Evolutionary conservation across 2,888 invertebrate species (phyloP), one percentile per base, ranked within the genome.

Genomic region (Rhopalosiphum nymphaeae): DNA sequence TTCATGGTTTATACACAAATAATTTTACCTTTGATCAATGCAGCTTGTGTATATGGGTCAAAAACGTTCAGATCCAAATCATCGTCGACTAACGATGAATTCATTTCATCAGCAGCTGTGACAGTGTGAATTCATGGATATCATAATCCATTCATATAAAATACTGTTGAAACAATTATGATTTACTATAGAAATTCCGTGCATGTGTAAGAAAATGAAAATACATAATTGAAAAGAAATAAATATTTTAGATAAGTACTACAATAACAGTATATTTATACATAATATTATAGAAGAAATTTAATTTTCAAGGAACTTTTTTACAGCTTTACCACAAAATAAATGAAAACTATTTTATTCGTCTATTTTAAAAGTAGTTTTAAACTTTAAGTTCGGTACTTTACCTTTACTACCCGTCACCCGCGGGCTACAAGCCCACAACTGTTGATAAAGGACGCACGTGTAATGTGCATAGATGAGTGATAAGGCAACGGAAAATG

Each of bases 41-140:
- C 57, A 21, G 94, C 78, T n/a, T 94, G 90, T 7, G 94, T 94
- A 67, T 91, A 86, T 49, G 85, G 85, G 46, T 94, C 94, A 86
- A 94, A 94, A 3, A 91, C 42, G 25, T 9, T 87, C n/a, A 94
- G 53, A 67, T 94, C 86, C 42, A 94, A 29, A n/a, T 85, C 86
- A 21, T 56, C 78, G 13, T 89, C 78, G 3, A 25, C n/a, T 21
- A 53, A n/a, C 21, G 53, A 88, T 42, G 42, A 21, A 53, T 92
- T 44, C 92, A 92, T 92, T 78, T 78, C 57, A 46, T n/a, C 56
- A 21, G 25, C 78, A 78, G 78, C 2, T 26, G 78, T n/a, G 9
- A 7, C 36, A 29, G 16, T 44, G 44, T 46, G 25, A 3, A 67
- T n/a, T 78, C 26, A 4, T 11, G 21, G n/a, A 49, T 5, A 13